These are phyloP conservation scores for Helicoverpa armigera DNA, from an alignment of 1,140 invertebrate genomes.

Conservation along the genomic window DNA sequence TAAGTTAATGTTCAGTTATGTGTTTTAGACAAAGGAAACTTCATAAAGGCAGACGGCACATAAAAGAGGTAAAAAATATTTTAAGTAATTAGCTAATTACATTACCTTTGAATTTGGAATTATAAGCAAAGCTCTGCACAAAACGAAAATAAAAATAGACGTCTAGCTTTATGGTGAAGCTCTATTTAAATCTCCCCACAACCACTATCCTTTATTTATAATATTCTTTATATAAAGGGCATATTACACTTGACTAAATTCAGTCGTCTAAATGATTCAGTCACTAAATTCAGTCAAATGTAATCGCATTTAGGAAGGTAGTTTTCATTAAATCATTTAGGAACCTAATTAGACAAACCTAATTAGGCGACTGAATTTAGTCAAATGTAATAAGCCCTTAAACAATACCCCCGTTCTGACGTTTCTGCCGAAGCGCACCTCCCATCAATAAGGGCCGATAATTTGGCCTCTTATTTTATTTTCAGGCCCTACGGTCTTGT, in stretches of 20 bases:
- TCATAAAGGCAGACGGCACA: neutral
- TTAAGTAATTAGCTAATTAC: neutral
- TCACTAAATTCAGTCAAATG: too few relatives aligned
- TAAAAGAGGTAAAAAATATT: neutral
- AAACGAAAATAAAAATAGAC: neutral
- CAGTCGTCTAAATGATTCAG: too few relatives aligned
- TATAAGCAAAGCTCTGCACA: too few relatives aligned
- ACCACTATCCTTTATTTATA: neutral
- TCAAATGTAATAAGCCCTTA: too few relatives aligned
- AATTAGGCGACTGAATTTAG: too few relatives aligned
- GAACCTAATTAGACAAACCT: too few relatives aligned
- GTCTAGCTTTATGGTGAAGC: neutral
- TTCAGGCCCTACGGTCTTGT: slow-evolving; percentile 57
- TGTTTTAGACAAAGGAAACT: neutral
- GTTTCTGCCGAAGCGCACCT: slow-evolving; percentile 23
- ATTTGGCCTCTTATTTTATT: slow-evolving; percentile 79
- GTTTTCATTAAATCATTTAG: too few relatives aligned
- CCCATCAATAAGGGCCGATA: slow-evolving; percentile 61
- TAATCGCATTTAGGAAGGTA: too few relatives aligned
- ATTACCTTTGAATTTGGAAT: neutral
- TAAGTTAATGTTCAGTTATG: slow-evolving; percentile 3
- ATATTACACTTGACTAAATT: too few relatives aligned
- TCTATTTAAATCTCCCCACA: neutral
- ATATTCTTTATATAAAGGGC: slow-evolving; percentile 25
- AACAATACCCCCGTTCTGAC: slow-evolving; percentile 33